A percentile compares a stretch with the other conserved stretches of the same genome.
phyloP scores from a whole-genome alignment of 2,113 vertebrate genomes.

The Uria lomvia region DNA sequence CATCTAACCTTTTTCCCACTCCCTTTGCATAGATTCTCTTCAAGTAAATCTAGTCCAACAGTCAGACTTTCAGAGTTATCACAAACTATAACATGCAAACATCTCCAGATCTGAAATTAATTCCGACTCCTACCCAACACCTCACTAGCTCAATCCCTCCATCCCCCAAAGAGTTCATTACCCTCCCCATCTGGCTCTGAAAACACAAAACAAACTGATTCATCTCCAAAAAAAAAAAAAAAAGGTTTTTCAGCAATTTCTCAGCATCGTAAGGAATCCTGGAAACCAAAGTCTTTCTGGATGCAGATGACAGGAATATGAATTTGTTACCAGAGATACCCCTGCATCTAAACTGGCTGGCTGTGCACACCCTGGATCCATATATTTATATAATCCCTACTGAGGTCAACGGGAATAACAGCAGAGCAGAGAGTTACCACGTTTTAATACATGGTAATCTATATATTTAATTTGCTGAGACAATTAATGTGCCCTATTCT shows the following conservation, averaged over 20 bases:
- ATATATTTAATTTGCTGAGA: not conserved
- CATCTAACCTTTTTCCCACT: not conserved
- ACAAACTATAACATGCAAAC: not conserved
- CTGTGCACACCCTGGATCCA: not conserved
- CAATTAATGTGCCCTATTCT: not conserved
- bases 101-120: conserved; percentile 11
- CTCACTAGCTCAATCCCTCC: not conserved
- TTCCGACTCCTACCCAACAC: not conserved
- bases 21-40: not conserved
- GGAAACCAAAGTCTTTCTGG: not conserved
- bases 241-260: not conserved
- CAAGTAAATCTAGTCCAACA: not conserved
- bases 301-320: not conserved
- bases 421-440: not conserved
- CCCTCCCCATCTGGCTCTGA: not conserved
- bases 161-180: not conserved
- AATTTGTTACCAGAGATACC: not conserved
- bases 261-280: not conserved
- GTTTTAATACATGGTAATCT: not conserved
- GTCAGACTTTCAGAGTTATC: not conserved
- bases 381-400: not conserved
- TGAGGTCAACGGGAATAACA: not conserved
- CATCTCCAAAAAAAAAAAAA: not conserved
- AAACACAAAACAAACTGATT: not conserved
- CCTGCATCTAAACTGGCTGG: not conserved